These are phyloP conservation scores for Patella depressa DNA, from an alignment of 2,888 invertebrate species.

Conservation along the genomic window DNA sequence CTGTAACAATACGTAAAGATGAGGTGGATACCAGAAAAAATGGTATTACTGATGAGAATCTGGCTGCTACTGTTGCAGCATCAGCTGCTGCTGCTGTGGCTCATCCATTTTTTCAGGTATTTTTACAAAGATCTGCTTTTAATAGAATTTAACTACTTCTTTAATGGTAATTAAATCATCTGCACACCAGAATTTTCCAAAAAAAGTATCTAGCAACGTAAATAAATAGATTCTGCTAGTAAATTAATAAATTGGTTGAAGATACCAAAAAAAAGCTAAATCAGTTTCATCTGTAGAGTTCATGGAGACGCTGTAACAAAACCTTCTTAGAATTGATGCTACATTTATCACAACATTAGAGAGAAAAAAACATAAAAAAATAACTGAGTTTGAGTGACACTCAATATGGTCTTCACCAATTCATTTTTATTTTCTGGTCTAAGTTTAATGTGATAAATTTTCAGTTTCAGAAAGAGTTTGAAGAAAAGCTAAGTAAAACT, in stretches of 20 bases:
- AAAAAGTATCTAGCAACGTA: no score
- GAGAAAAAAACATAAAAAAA: no score
- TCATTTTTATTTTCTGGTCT: background rate
- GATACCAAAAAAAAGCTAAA: no score
- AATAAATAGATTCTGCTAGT: no score
- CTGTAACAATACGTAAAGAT: constrained; percentile 12
- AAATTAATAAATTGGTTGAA: no score
- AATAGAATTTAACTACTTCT: no score
- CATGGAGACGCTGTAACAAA: constrained; percentile 42
- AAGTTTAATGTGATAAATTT: constrained; percentile 10
- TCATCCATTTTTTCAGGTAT: constrained; percentile 66
- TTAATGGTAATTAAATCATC: no score
- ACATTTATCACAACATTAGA: background rate
- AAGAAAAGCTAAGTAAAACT: constrained; percentile 52
- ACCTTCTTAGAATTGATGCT: constrained; percentile 21
- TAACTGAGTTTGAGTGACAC: no score
- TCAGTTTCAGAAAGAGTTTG: constrained; percentile 64
- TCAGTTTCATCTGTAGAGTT: no score
- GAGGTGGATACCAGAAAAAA: background rate
- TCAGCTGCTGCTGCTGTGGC: constrained; percentile 67
- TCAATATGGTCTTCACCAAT: no score
- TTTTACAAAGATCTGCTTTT: no score
- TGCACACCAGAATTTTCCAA: no score
- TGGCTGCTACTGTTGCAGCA: constrained; percentile 64
- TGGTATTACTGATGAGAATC: constrained; percentile 22